phyloP scores from a whole-genome alignment of 2,113 vertebrate genomes.

The Hystrix cristata region DNA sequence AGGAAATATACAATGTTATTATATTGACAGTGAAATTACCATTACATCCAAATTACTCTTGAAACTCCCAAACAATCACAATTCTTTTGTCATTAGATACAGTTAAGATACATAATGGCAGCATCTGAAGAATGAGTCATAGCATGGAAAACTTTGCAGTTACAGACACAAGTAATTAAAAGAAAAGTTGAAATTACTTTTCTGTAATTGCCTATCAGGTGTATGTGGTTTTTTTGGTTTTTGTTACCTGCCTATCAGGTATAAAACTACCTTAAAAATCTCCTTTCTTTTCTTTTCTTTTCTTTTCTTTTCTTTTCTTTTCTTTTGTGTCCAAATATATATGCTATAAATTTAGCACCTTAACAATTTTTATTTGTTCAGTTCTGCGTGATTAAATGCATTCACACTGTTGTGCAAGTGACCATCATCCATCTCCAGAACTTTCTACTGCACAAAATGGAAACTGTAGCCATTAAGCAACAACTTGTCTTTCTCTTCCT shows the following conservation, averaged over 20 bases:
- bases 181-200: slow-evolving; percentile 19
- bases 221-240: neutral
- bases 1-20: neutral
- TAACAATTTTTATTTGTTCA: neutral
- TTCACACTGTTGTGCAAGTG: neutral
- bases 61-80: neutral
- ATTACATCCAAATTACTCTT: slow-evolving; percentile 54
- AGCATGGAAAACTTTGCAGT: neutral
- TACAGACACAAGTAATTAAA: slow-evolving; percentile 3
- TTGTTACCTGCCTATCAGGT: neutral
- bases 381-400: neutral
- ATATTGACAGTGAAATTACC: slow-evolving; percentile 19
- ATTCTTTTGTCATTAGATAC: neutral
- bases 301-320: neutral
- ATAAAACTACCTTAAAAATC: slow-evolving; percentile 12
- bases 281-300: neutral
- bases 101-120: neutral
- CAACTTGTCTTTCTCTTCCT: neutral
- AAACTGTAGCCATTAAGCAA: neutral
- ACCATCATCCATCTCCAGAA: neutral
- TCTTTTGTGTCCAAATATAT: neutral
- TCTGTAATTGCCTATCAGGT: neutral
- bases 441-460: neutral
- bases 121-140: slow-evolving; percentile 35
- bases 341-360: neutral